Base-by-base conservation (phyloP, 2,888 invertebrate species). In the Lysandra coridon region DNA sequence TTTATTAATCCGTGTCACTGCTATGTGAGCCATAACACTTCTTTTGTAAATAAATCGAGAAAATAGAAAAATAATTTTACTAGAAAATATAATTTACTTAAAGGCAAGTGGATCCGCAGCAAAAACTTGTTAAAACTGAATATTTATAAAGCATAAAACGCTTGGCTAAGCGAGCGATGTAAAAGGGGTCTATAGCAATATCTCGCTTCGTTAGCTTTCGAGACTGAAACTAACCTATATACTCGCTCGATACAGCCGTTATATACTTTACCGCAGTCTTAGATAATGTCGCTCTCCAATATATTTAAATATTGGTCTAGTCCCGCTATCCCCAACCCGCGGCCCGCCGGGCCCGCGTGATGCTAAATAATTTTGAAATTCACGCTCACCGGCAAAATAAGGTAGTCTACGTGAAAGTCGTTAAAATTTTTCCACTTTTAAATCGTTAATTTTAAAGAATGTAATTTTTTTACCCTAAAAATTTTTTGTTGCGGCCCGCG, bases 201-300 rank as follows among this genome's bases (percentile, higher is more conserved):
- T 78, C 78, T 64, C 78, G 78, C 40, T 78, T 78, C 78, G 78
- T 78, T 78, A 78, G 64, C 62, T 23, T 62, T 78, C 78, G 62
- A 64, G 78, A 78, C 78, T 60, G 62, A 57, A 76, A 53, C 75
- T 49, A 75, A 23, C 53, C 76, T 57, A 76, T 53, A 33, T 69
- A 69, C 30, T 23, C 30, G 30, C 64, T 3, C 30, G 64, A 64
- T 64, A 30, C 12, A 64, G 12, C 30, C 64, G 23, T 12, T 64
- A 64, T 64, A 64, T 64, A 64, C 64, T 30, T 64, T 64, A 30
- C 64, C 64, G 30, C 64, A 64, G 30, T 64, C 64, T 64, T 64
- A 64, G 64, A 64, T 30, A 30, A 64, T 64, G 30, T 64, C 64
- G 30, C 64, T 64, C 10, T 64, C 62, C 12, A 75, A 64, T 64